A percentile compares a stretch with the other conserved stretches of the same genome.
These are phyloP conservation scores for Dunckerocampus dactyliophorus DNA, from an alignment of 2,113 vertebrate species.

Conservation along the genomic window DNA sequence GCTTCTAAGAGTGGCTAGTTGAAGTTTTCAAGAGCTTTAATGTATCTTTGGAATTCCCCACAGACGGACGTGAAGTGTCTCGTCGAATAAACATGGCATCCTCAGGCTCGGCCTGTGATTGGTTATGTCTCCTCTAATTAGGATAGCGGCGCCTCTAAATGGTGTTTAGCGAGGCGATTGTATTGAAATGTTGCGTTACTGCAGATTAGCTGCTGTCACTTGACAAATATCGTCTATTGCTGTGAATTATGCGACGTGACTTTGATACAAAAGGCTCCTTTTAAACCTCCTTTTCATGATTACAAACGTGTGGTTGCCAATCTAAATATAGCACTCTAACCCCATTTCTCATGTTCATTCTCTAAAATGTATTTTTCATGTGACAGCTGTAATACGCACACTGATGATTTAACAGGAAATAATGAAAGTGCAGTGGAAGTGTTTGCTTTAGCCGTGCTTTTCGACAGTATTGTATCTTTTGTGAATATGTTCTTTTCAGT, in stretches of 20 bases:
- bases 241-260: not conserved
- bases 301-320: not conserved
- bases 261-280: slow-evolving; percentile 14
- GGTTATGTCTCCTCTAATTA: slow-evolving; percentile 8
- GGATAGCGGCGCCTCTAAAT: not conserved
- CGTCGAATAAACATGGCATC: not conserved
- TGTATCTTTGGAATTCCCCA: not conserved
- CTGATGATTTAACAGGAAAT: slow-evolving; percentile 6
- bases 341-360: slow-evolving; percentile 13
- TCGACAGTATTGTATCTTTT: not conserved
- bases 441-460: slow-evolving; percentile 15
- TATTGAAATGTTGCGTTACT: not conserved
- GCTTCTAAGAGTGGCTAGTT: too few species aligned
- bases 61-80: not conserved
- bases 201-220: slow-evolving; percentile 3
- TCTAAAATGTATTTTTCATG: slow-evolving; percentile 20
- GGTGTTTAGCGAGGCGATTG: not conserved
- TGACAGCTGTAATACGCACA: slow-evolving; percentile 16
- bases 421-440: slow-evolving; percentile 8
- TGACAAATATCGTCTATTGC: not conserved
- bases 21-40: not conserved
- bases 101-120: not conserved
- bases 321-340: slow-evolving; percentile 32
- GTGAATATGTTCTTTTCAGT: slow-evolving; percentile 6
- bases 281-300: not conserved